Conservation (phyloP, 1,140 invertebrate genomes). For the Lepidotrigona ventralis region DNA sequence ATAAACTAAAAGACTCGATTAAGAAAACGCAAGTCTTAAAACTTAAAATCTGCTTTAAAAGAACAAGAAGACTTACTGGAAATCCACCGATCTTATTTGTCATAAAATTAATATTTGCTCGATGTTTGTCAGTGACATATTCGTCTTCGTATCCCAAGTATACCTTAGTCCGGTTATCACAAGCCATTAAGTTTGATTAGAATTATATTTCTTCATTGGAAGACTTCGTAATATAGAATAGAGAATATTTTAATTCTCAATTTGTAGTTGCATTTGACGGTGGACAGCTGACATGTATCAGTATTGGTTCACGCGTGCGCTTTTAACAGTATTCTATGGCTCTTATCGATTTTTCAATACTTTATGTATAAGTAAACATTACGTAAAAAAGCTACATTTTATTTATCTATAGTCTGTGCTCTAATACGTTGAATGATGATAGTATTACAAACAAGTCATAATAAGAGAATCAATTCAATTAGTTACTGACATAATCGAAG, state of each 20-base stretch:
- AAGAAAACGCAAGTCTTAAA: neutral
- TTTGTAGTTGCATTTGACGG: slow-evolving; percentile 34
- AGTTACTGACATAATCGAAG: neutral
- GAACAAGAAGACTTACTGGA: slow-evolving; percentile 79
- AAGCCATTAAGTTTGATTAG: slow-evolving; percentile 74
- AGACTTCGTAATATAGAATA: slow-evolving; percentile 50
- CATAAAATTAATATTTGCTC: slow-evolving; percentile 82
- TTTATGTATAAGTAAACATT: slow-evolving; percentile 39
- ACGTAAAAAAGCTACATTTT: slow-evolving; percentile 22
- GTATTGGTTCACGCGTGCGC: slow-evolving; percentile 65
- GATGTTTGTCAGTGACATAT: slow-evolving; percentile 83
- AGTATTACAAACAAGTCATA: too few species aligned
- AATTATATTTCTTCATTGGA: slow-evolving; percentile 60
- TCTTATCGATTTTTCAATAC: slow-evolving; percentile 66
- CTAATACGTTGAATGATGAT: neutral
- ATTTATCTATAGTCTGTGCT: neutral
- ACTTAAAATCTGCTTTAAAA: neutral
- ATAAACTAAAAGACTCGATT: too few species aligned
- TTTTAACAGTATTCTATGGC: slow-evolving; percentile 44
- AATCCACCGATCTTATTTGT: slow-evolving; percentile 87
- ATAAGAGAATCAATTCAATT: neutral
- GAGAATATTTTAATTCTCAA: slow-evolving; percentile 47
- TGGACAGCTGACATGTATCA: slow-evolving; percentile 66
- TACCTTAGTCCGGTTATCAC: slow-evolving; percentile 78
- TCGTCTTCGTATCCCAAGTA: slow-evolving; percentile 87